These are phyloP conservation scores for Seira ritae DNA, from an alignment of 2,888 invertebrate species.

Conservation along the genomic window DNA sequence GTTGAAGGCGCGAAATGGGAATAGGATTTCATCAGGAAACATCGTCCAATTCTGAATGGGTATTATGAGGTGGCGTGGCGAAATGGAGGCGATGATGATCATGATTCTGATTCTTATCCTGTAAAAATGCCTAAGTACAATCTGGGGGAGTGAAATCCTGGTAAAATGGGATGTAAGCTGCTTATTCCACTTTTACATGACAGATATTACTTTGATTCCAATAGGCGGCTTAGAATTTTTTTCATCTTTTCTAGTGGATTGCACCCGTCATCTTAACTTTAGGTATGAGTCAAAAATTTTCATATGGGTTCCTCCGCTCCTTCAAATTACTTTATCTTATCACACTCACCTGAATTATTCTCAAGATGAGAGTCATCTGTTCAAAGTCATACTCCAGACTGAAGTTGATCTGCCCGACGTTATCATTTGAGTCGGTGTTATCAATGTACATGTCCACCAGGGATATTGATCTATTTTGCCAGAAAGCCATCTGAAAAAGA, in stretches of 20 bases:
- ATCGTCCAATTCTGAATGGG: too few species aligned
- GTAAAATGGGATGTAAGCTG: background rate
- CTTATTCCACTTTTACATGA: background rate
- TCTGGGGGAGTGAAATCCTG: too few species aligned
- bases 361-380: conserved; percentile 91
- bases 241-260: too few species aligned
- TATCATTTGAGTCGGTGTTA: conserved; percentile 91
- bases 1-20: too few species aligned
- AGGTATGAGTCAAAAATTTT: background rate
- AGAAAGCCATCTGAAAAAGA: conserved; percentile 81
- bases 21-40: too few species aligned
- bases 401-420: conserved; percentile 96
- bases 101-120: too few species aligned
- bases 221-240: too few species aligned
- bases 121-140: too few species aligned
- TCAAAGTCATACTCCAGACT: conserved; percentile 95
- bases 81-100: too few species aligned
- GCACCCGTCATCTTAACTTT: background rate
- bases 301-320: too few species aligned
- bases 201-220: too few species aligned
- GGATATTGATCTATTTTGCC: conserved; percentile 92
- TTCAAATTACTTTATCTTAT: background rate
- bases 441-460: conserved; percentile 97
- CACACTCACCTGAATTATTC: conserved; percentile 87
- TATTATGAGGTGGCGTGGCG: too few species aligned